Conservation (phyloP, 2,797 vertebrate genomes). For the Chloroceryle inda region DNA sequence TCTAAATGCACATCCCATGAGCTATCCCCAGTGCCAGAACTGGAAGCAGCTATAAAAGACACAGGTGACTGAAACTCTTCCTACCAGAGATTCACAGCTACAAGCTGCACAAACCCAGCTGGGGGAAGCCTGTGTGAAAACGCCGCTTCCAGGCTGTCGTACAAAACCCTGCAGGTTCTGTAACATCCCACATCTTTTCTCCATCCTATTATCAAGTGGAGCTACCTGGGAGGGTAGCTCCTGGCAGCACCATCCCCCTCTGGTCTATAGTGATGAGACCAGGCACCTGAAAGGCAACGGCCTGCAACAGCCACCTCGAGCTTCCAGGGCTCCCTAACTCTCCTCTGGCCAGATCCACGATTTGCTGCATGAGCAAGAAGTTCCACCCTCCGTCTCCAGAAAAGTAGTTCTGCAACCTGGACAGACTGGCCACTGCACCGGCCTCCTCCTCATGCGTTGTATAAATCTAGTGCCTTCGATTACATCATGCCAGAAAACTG, state of each 20-base stretch:
- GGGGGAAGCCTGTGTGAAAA: not conserved
- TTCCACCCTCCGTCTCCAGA: slow-evolving; percentile 69
- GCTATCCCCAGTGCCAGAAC: not conserved
- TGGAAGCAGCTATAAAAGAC: not conserved
- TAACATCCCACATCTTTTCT: not conserved
- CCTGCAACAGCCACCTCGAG: not conserved
- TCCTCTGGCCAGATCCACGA: slow-evolving; percentile 6
- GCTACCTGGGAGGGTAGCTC: not conserved
- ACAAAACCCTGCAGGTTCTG: not conserved
- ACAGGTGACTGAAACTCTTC: not conserved
- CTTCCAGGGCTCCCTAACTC: not conserved
- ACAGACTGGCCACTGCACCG: slow-evolving; percentile 51
- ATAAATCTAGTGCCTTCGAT: slow-evolving; percentile 65
- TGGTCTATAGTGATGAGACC: fast-evolving
- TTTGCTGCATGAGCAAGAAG: slow-evolving; percentile 61
- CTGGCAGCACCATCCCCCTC: not conserved
- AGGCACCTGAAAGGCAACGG: not conserved
- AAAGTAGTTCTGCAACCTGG: slow-evolving; percentile 51
- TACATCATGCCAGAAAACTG: slow-evolving; percentile 74
- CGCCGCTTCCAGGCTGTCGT: fast-evolving
- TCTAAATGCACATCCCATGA: fast-evolving
- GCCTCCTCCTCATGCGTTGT: not conserved
- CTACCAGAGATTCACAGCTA: not conserved
- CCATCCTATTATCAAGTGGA: not conserved
- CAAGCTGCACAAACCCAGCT: not conserved